phyloP scores from a whole-genome alignment of 2,113 vertebrate genomes.

The Mustela lutreola region DNA sequence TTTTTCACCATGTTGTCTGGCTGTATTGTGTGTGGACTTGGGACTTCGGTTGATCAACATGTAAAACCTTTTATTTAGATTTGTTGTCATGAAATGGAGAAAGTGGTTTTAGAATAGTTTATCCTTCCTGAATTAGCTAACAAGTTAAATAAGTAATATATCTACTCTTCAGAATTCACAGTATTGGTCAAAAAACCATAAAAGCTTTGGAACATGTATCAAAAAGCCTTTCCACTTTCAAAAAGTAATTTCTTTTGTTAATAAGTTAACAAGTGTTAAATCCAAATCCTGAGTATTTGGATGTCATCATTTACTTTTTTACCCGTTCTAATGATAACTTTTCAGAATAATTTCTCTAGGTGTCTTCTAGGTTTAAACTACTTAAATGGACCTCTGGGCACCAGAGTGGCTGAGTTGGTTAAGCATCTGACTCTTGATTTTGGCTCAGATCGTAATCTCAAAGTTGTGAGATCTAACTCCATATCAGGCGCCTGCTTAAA shows the following conservation, averaged over 20 bases:
- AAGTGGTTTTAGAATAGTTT: background rate
- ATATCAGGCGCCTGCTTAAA: background rate
- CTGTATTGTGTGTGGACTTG: background rate
- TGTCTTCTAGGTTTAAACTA: constrained; percentile 32
- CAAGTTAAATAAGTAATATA: constrained; percentile 44
- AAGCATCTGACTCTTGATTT: background rate
- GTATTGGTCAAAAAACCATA: constrained; percentile 16
- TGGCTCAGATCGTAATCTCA: background rate
- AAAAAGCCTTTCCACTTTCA: background rate
- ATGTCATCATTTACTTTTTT: background rate
- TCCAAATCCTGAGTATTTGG: background rate
- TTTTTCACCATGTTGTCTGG: background rate
- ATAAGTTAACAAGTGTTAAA: constrained; percentile 53
- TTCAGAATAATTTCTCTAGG: constrained; percentile 2
- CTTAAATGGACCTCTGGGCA: background rate
- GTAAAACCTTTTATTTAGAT: constrained; percentile 25
- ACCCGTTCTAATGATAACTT: background rate
- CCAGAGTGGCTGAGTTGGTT: background rate
- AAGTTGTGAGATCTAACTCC: background rate
- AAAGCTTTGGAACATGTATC: background rate
- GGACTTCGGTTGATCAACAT: background rate
- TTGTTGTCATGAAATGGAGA: background rate
- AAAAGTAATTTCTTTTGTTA: constrained; percentile 32
- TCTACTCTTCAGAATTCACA: constrained; percentile 21
- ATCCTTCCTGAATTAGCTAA: background rate